A percentile compares a stretch with the other conserved stretches of the same genome.
phyloP scores from a whole-genome alignment of 1,140 invertebrate genomes.

The Drosophila kanapiae region DNA sequence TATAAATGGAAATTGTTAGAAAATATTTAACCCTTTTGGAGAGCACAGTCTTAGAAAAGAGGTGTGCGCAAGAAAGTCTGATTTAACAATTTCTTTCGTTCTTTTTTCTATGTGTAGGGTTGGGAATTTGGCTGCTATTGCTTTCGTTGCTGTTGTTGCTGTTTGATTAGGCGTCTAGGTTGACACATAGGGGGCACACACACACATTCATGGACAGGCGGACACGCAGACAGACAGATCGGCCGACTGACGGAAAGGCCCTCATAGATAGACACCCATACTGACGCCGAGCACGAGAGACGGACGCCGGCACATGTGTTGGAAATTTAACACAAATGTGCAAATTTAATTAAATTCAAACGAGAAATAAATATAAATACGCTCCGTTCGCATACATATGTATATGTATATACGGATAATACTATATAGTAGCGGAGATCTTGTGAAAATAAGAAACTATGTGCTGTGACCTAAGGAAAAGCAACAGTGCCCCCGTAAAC shows the following conservation, averaged over 20 bases:
- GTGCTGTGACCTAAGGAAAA: slow-evolving; percentile 47
- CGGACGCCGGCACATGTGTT: slow-evolving; percentile 58
- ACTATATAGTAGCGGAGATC: slow-evolving; percentile 37
- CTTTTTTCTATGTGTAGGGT: slow-evolving; percentile 32
- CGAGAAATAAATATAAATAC: slow-evolving; percentile 79
- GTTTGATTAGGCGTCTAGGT: slow-evolving; percentile 80
- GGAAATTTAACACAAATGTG: slow-evolving; percentile 81
- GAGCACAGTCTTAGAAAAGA: neutral
- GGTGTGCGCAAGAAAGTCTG: neutral
- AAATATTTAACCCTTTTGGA: neutral
- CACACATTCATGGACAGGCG: slow-evolving; percentile 25
- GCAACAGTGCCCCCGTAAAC: slow-evolving; percentile 3
- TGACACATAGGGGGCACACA: slow-evolving; percentile 69
- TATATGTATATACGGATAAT: slow-evolving; percentile 23
- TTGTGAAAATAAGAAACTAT: slow-evolving; percentile 47
- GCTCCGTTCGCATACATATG: slow-evolving; percentile 49
- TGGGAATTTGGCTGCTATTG: slow-evolving; percentile 63
- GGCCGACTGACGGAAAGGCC: slow-evolving; percentile 23
- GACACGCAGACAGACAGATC: slow-evolving; percentile 31
- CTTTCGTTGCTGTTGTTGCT: slow-evolving; percentile 54
- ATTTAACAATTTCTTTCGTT: neutral
- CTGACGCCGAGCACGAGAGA: slow-evolving; percentile 12
- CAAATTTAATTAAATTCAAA: slow-evolving; percentile 83
- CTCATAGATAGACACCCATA: slow-evolving; percentile 43
- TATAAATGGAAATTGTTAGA: too few relatives aligned